Conservation (phyloP, 2,797 vertebrate species). For the Sebastes melanostomus region DNA sequence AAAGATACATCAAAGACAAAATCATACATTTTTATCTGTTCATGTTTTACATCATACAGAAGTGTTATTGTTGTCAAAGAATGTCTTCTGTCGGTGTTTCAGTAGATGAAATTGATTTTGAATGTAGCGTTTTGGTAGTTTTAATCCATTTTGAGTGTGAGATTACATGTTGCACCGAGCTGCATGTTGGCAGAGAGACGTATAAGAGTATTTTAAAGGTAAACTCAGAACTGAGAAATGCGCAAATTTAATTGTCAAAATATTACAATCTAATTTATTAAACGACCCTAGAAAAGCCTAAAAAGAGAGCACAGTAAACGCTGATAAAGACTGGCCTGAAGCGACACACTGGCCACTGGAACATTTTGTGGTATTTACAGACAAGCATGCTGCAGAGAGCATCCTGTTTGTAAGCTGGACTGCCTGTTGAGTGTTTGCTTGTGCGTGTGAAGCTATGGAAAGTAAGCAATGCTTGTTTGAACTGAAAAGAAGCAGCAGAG, state of each 20-base stretch:
- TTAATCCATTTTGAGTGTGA: not conserved
- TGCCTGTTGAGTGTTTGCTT: slow-evolving; percentile 19
- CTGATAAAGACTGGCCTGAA: not conserved
- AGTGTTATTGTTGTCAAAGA: not conserved
- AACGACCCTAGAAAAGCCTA: not conserved
- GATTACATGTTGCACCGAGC: not conserved
- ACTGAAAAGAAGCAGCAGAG: not conserved
- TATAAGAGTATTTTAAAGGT: not conserved
- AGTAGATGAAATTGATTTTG: not conserved
- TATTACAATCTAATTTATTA: not conserved
- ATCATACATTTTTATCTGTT: no score
- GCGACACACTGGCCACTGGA: slow-evolving; percentile 60
- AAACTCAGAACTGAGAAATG: not conserved
- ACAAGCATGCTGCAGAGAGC: slow-evolving; percentile 40
- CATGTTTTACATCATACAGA: not conserved
- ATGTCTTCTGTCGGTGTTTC: not conserved
- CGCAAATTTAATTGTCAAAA: not conserved
- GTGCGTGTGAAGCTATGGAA: slow-evolving; percentile 32
- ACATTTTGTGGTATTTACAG: slow-evolving; percentile 72
- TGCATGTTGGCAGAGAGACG: not conserved
- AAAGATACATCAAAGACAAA: no score
- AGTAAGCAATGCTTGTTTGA: slow-evolving; percentile 7
- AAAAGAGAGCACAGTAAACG: not conserved
- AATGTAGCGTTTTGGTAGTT: not conserved
- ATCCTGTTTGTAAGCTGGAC: slow-evolving; percentile 74